Conservation (phyloP, 2,113 vertebrate species). For the Jacana jacana region DNA sequence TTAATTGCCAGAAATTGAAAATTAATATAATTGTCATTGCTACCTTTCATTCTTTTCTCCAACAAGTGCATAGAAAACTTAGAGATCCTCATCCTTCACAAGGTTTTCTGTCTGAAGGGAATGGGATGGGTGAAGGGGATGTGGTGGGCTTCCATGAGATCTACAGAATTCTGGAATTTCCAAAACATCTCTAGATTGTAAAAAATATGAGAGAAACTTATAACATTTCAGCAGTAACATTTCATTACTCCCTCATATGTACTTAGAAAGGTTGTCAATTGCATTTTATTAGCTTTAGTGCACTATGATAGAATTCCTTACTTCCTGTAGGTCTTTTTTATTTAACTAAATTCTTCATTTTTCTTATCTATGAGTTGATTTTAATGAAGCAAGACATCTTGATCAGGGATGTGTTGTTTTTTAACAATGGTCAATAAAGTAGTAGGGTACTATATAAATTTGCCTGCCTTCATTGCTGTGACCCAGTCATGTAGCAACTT, state of each 20-base stretch:
- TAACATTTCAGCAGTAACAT: not conserved
- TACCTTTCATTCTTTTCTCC: not conserved
- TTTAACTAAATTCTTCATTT: not conserved
- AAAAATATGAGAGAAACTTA: not conserved
- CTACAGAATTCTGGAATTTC: not conserved
- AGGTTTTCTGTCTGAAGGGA: not conserved
- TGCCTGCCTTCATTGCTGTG: not conserved
- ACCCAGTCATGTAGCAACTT: not conserved
- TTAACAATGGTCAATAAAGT: not conserved
- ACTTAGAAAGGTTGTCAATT: not conserved
- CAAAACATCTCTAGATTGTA: not conserved
- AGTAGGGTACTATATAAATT: not conserved
- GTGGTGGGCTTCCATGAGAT: not conserved
- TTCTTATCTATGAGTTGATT: not conserved
- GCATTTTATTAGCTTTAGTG: not conserved
- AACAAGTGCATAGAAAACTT: not conserved
- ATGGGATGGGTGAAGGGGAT: fast-evolving
- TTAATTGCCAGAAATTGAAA: not conserved
- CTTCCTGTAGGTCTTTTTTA: not conserved
- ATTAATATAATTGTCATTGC: not conserved
- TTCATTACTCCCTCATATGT: not conserved
- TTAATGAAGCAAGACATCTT: not conserved
- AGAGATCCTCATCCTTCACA: not conserved
- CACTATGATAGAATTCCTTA: not conserved
- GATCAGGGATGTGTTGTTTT: not conserved